Percentiles rank a stretch among this genome's conserved stretches.
Evolutionary conservation across 2,888 invertebrate species (phyloP).

Genomic region (Aspidiotus destructor): DNA sequence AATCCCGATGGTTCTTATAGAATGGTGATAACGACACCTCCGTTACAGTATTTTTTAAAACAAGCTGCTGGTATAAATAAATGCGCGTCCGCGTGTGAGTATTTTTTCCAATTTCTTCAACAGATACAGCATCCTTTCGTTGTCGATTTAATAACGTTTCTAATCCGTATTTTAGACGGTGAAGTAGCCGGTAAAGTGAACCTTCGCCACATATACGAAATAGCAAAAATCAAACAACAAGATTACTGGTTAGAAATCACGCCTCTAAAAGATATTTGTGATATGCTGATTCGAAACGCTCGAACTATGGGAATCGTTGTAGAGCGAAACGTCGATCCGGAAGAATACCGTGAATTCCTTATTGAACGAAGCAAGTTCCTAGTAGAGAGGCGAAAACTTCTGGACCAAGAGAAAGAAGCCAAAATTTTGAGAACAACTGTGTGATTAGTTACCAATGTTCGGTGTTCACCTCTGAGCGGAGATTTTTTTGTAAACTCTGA

Average conservation of each 20-base stretch:
- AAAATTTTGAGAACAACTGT: slow-evolving; percentile 72
- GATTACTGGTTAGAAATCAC: slow-evolving; percentile 64
- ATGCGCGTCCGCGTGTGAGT: slow-evolving; percentile 48
- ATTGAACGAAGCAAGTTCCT: slow-evolving; percentile 60
- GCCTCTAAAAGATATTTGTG: slow-evolving; percentile 62
- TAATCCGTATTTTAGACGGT: slow-evolving; percentile 47
- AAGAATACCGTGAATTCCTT: slow-evolving; percentile 73
- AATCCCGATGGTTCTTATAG: slow-evolving; percentile 79
- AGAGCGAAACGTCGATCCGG: slow-evolving; percentile 62
- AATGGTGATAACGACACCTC: slow-evolving; percentile 73
- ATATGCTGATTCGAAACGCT: slow-evolving; percentile 66
- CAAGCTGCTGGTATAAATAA: slow-evolving; percentile 87
- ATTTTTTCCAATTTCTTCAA: not conserved
- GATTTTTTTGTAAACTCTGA: too few relatives aligned
- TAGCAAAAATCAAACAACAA: slow-evolving; percentile 86
- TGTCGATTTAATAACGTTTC: slow-evolving; percentile 10
- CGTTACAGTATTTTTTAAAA: slow-evolving; percentile 76
- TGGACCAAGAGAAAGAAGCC: slow-evolving; percentile 77
- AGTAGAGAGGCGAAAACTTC: slow-evolving; percentile 61
- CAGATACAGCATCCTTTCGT: not conserved
- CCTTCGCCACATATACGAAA: slow-evolving; percentile 93
- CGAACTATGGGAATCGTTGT: slow-evolving; percentile 76
- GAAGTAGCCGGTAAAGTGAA: slow-evolving; percentile 84
- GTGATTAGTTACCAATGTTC: not conserved
- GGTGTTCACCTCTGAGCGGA: too few relatives aligned